These are phyloP conservation scores for Dolichomitus sp. DNA, from an alignment of 2,888 invertebrate species.

Conservation along the genomic window DNA sequence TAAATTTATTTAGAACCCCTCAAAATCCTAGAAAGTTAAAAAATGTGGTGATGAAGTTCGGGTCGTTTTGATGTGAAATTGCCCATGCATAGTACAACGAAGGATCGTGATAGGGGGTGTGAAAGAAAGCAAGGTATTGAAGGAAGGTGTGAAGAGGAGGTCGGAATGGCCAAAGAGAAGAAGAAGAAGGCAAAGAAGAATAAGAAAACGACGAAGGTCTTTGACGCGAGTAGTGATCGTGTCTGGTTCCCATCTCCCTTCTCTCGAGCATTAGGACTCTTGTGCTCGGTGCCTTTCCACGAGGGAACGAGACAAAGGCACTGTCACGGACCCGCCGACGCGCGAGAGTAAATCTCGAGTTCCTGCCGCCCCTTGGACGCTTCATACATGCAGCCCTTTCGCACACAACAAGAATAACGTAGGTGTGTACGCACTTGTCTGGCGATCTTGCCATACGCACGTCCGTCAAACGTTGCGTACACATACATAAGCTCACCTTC, in stretches of 20 bases:
- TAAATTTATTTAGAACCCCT: no score
- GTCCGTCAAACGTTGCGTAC: not conserved
- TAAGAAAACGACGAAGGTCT: constrained; percentile 24
- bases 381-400: constrained; percentile 32
- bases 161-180: constrained; percentile 12
- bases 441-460: constrained; percentile 3
- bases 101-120: not conserved
- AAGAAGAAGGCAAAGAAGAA: constrained; percentile 22
- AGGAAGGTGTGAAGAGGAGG: not conserved
- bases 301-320: constrained; percentile 54
- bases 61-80: not conserved
- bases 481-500: not conserved
- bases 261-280: constrained; percentile 37
- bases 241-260: constrained; percentile 21
- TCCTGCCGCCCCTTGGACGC: constrained; percentile 29
- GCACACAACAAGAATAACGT: constrained; percentile 7
- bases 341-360: constrained; percentile 31
- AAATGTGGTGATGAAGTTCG: not conserved
- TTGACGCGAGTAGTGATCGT: constrained; percentile 22
- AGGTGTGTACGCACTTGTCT: constrained; percentile 17
- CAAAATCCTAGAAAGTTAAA: no score
- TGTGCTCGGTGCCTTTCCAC: constrained; percentile 23
- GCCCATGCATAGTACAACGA: not conserved
- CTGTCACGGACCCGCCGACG: constrained; percentile 42
- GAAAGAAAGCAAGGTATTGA: constrained; percentile 10